Evolutionary conservation across 2,888 invertebrate species (phyloP).

Genomic region (Amblyjoppa proteus): DNA sequence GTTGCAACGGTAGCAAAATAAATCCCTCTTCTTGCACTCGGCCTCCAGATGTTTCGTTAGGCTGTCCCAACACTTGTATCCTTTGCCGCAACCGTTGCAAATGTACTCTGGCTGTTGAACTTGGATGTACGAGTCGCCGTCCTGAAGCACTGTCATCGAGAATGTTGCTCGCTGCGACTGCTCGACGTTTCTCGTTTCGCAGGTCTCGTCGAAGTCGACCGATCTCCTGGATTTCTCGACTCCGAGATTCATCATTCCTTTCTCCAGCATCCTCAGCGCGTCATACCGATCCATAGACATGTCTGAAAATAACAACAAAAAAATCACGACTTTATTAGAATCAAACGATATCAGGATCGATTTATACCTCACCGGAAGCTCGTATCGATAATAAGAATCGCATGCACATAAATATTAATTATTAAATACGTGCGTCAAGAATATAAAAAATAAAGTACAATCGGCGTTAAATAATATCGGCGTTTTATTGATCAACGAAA

Average conservation of each 20-base stretch:
- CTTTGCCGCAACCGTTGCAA: conserved; percentile 83
- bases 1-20: conserved; percentile 82
- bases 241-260: conserved; percentile 67
- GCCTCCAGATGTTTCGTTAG: conserved; percentile 84
- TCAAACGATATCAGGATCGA: neutral
- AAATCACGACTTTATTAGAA: conserved; percentile 23
- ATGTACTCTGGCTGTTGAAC: conserved; percentile 70
- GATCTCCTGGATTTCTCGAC: conserved; percentile 15
- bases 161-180: conserved; percentile 37
- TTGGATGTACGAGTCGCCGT: conserved; percentile 39
- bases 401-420: neutral
- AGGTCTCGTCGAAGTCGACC: neutral
- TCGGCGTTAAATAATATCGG: conserved; percentile 15
- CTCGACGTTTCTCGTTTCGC: conserved; percentile 21
- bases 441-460: neutral
- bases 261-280: conserved; percentile 74
- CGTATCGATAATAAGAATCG: too few species aligned
- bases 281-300: conserved; percentile 70
- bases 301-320: conserved; percentile 67
- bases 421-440: neutral
- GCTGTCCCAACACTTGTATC: conserved; percentile 84
- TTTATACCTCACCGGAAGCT: neutral
- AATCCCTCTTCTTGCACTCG: conserved; percentile 84
- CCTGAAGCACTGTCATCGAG: conserved; percentile 32
- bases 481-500: conserved; percentile 47